Evolutionary conservation across 1,140 invertebrate genomes (phyloP).

Genomic region (Solen grandis): DNA sequence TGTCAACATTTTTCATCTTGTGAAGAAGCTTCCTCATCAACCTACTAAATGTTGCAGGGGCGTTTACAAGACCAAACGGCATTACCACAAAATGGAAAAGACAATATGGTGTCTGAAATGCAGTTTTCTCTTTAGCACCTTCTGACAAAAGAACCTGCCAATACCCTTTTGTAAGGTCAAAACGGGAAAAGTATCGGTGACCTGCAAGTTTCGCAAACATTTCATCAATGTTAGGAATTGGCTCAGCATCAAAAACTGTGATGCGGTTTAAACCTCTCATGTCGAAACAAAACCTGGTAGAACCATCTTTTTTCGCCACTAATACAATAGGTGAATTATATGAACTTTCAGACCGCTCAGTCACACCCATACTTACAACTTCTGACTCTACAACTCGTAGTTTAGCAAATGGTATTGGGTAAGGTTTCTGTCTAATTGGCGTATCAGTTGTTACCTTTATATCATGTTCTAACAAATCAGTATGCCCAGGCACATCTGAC

Average conservation of each 20-base stretch:
- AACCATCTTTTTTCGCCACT: conserved; percentile 11
- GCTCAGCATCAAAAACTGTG: conserved; percentile 59
- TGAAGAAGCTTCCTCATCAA: conserved; percentile 10
- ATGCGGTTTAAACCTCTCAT: conserved; percentile 42
- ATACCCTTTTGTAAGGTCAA: conserved; percentile 58
- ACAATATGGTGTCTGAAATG: not conserved
- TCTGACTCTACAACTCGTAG: not conserved
- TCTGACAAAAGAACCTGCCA: conserved; percentile 54
- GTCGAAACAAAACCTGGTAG: conserved; percentile 36
- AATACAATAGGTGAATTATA: conserved; percentile 20
- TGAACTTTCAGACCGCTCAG: not conserved
- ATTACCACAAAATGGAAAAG: conserved; percentile 31
- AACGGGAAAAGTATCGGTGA: conserved; percentile 20
- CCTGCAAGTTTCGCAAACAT: conserved; percentile 51
- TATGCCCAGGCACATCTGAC: conserved; percentile 48
- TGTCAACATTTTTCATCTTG: conserved; percentile 1
- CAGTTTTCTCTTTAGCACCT: conserved; percentile 18
- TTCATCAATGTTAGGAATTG: conserved; percentile 63
- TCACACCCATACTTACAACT: conserved; percentile 19
- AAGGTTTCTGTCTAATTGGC: not conserved
- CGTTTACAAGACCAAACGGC: conserved; percentile 32
- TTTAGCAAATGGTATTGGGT: not conserved
- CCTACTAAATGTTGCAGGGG: conserved; percentile 6
- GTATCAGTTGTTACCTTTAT: conserved; percentile 11
- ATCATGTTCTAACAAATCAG: conserved; percentile 26